Percentiles rank a stretch among this genome's conserved stretches.
Evolutionary conservation across 92 coral and sea anemone species (phyloP).

Genomic region (Porites divaricata): DNA sequence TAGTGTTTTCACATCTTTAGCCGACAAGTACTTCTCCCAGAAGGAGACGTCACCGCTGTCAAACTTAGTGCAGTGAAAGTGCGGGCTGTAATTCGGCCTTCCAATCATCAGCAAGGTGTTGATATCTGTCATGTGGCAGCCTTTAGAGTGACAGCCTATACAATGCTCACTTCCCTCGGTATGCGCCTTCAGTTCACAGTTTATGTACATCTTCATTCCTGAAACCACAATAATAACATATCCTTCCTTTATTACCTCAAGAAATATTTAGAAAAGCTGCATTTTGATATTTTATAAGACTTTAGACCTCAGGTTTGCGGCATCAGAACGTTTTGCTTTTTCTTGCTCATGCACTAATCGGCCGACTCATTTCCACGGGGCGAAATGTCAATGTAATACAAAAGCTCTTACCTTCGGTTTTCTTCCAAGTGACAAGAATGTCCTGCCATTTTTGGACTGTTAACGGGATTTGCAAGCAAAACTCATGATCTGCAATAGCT

Average conservation of each 20-base stretch:
- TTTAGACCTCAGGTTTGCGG: too few species aligned
- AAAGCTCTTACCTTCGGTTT: conserved; percentile 72
- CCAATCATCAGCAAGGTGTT: conserved; percentile 93
- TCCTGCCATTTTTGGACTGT: conserved; percentile 89
- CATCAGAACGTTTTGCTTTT: too few species aligned
- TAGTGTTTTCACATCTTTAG: conserved; percentile 73
- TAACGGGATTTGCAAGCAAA: conserved; percentile 86
- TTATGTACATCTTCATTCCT: conserved; percentile 91
- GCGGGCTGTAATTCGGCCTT: conserved; percentile 91
- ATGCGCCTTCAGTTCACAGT: conserved; percentile 87
- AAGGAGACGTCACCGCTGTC: conserved; percentile 94
- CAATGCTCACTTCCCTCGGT: conserved; percentile 82
- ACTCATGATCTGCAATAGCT: conserved; percentile 85
- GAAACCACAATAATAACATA: not conserved
- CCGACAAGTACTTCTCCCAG: conserved; percentile 83
- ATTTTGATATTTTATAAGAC: too few species aligned
- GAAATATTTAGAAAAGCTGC: too few species aligned
- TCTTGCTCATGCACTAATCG: too few species aligned
- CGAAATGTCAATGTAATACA: not conserved
- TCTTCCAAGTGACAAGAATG: conserved; percentile 86
- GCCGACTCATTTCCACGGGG: not conserved
- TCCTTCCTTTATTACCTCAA: too few species aligned
- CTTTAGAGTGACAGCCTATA: conserved; percentile 88
- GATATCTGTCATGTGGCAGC: conserved; percentile 90
- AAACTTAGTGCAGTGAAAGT: conserved; percentile 91